Evolutionary conservation across 2,113 vertebrate species (phyloP).

Genomic region (Thymallus thymallus): DNA sequence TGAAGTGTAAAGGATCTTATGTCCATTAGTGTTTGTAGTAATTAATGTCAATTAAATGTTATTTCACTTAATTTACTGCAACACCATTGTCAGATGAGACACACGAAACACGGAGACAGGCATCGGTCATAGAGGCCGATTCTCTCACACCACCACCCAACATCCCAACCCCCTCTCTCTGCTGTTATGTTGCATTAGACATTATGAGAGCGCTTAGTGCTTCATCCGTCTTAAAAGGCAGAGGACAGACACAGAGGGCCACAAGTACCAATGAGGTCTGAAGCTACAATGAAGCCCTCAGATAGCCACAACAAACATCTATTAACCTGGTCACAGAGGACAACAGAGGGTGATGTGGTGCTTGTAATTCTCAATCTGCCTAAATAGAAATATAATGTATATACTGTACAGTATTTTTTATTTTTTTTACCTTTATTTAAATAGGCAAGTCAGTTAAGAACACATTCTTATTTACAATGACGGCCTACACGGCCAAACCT

Average conservation of each 20-base stretch:
- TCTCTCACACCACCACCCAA: slow-evolving; percentile 1
- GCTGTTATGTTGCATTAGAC: slow-evolving; percentile 37
- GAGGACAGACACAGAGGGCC: slow-evolving; percentile 14
- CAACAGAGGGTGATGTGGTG: too few species aligned
- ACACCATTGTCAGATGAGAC: background rate
- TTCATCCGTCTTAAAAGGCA: slow-evolving; percentile 20
- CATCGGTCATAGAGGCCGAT: background rate
- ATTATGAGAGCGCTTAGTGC: background rate
- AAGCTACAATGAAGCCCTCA: too few species aligned
- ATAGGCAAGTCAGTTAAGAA: too few species aligned
- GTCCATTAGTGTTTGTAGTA: background rate
- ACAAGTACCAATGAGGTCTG: background rate
- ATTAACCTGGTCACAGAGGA: too few species aligned
- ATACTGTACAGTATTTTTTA: too few species aligned
- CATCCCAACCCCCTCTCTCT: slow-evolving; percentile 3
- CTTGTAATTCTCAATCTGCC: too few species aligned
- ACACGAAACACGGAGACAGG: background rate
- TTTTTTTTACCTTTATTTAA: too few species aligned
- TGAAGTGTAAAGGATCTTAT: background rate
- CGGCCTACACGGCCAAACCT: too few species aligned
- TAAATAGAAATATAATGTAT: too few species aligned
- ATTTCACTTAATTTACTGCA: slow-evolving; percentile 5
- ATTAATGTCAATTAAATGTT: background rate
- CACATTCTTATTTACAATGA: too few species aligned
- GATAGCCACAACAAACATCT: too few species aligned